phyloP scores from a whole-genome alignment of 2,113 vertebrate genomes.

The Aptenodytes patagonicus region DNA sequence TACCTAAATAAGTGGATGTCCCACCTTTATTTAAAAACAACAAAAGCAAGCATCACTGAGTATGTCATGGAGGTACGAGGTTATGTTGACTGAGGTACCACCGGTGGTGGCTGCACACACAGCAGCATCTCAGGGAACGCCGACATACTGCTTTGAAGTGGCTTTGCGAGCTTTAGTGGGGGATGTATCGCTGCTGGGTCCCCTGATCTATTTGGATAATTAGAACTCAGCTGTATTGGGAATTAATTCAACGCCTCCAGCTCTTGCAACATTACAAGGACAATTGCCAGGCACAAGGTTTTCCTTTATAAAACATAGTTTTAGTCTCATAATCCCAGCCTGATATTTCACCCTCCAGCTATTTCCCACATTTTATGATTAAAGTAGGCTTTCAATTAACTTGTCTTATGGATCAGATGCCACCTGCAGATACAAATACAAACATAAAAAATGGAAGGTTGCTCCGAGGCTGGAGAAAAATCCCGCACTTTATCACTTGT shows the following conservation, averaged over 20 bases:
- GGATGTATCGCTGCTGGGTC: neutral
- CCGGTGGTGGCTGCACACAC: neutral
- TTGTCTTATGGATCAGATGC: slow-evolving; percentile 3
- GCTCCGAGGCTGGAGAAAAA: neutral
- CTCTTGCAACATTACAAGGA: slow-evolving; percentile 21
- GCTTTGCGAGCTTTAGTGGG: neutral
- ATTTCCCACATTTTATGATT: slow-evolving; percentile 44
- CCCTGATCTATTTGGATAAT: slow-evolving; percentile 24
- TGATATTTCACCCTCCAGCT: slow-evolving; percentile 35
- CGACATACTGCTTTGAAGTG: neutral
- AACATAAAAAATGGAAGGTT: neutral
- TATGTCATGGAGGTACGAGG: neutral
- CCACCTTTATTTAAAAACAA: neutral
- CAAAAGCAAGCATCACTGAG: neutral
- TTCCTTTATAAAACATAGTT: slow-evolving; percentile 19
- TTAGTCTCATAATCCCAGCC: slow-evolving; percentile 11
- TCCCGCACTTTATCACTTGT: neutral
- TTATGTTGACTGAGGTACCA: neutral
- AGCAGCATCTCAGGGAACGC: neutral
- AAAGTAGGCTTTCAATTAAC: slow-evolving; percentile 36
- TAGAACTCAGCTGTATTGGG: slow-evolving; percentile 12
- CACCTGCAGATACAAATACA: slow-evolving; percentile 13
- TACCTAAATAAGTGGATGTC: neutral
- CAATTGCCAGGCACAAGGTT: slow-evolving; percentile 35
- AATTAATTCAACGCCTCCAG: neutral